A percentile compares a stretch with the other conserved stretches of the same genome.
These are phyloP conservation scores for Deilephila porcellus DNA, from an alignment of 2,888 invertebrate species.

Conservation along the genomic window DNA sequence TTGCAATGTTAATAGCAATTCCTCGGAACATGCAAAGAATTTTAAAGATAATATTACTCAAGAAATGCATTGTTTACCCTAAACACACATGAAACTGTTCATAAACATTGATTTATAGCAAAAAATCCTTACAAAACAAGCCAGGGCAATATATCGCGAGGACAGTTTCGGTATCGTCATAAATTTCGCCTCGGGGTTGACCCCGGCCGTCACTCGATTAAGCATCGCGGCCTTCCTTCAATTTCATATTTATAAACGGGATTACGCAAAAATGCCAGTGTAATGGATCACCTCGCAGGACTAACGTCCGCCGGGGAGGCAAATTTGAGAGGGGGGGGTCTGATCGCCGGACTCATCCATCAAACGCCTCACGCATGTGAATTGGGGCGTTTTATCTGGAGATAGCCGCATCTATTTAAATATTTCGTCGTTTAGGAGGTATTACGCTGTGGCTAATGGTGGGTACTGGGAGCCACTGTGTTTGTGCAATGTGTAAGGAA, in stretches of 20 bases:
- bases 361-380: conserved; percentile 84
- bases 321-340: conserved; percentile 82
- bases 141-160: conserved; percentile 49
- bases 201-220: conserved; percentile 84
- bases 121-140: conserved; percentile 43
- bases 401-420: conserved; percentile 84
- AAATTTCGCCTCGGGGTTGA: conserved; percentile 70
- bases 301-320: conserved; percentile 71
- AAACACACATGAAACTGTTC: neutral
- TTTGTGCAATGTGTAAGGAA: conserved; percentile 4
- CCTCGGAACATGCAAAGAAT: no score
- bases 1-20: no score
- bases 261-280: conserved; percentile 84
- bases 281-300: conserved; percentile 84
- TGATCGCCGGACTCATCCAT: conserved; percentile 84
- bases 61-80: neutral
- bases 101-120: conserved; percentile 31
- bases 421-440: conserved; percentile 73
- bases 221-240: conserved; percentile 83
- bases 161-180: conserved; percentile 66
- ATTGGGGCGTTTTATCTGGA: conserved; percentile 83
- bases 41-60: neutral
- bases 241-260: conserved; percentile 85
- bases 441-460: conserved; percentile 30
- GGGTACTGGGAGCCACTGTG: conserved; percentile 33